These are phyloP conservation scores for Craseonycteris thonglongyai DNA, from an alignment of 2,113 vertebrate species.

Conservation along the genomic window DNA sequence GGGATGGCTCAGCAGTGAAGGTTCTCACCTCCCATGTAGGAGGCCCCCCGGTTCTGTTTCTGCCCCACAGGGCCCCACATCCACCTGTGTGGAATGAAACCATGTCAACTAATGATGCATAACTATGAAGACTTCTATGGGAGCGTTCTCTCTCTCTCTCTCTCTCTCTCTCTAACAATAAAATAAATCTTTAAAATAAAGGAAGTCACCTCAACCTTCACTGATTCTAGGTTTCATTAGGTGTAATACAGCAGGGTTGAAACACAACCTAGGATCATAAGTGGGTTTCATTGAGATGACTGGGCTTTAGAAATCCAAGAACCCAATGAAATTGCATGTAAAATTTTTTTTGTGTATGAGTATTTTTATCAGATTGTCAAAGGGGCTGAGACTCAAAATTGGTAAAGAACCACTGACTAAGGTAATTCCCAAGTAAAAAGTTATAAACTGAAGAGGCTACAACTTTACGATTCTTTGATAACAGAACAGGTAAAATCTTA, in stretches of 20 bases:
- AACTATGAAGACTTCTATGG: too few relatives aligned
- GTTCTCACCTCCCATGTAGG: too few relatives aligned
- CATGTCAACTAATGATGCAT: too few relatives aligned
- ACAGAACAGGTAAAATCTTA: not conserved
- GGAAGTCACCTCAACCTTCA: not conserved
- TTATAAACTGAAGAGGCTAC: not conserved
- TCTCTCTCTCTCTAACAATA: too few relatives aligned
- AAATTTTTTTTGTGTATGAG: not conserved
- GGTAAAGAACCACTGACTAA: not conserved
- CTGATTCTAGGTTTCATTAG: not conserved
- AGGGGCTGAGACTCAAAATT: not conserved
- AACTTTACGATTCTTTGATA: not conserved
- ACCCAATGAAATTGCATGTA: not conserved
- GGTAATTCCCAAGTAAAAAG: not conserved
- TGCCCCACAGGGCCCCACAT: too few relatives aligned
- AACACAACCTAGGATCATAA: not conserved
- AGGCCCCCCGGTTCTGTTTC: too few relatives aligned
- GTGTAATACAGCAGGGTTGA: not conserved
- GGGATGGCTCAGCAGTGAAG: too few relatives aligned
- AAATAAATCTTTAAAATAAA: too few relatives aligned
- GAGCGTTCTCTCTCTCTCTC: too few relatives aligned
- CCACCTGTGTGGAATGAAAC: too few relatives aligned
- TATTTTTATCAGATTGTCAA: slow-evolving; percentile 3
- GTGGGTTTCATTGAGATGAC: not conserved
- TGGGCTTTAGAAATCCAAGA: not conserved